Conservation (phyloP, 2,113 vertebrate genomes). For the Corapipo altera region DNA sequence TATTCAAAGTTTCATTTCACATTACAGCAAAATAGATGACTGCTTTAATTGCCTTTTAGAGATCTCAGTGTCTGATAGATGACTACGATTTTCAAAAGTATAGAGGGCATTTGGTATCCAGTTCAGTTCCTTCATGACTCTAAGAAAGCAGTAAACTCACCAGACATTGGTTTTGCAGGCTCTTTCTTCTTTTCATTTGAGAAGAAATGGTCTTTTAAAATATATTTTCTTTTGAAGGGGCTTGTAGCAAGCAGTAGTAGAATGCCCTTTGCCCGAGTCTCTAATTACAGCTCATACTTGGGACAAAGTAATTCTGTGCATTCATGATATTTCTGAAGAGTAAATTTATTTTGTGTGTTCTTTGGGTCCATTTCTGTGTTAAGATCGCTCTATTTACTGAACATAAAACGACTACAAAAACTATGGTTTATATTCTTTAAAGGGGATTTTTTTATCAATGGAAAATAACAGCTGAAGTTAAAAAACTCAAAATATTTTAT, state of each 20-base stretch:
- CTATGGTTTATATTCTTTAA: background rate
- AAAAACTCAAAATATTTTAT: background rate
- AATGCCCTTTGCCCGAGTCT: background rate
- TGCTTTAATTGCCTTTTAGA: background rate
- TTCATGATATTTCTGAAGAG: background rate
- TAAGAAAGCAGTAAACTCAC: background rate
- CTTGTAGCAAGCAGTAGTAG: background rate
- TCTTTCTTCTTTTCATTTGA: background rate
- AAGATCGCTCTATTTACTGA: background rate
- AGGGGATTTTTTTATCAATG: background rate
- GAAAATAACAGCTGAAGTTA: background rate
- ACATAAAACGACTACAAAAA: background rate
- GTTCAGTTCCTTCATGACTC: background rate
- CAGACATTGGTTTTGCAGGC: background rate
- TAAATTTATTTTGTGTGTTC: background rate
- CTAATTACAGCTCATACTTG: background rate
- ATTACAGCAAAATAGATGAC: background rate
- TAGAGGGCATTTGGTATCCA: background rate
- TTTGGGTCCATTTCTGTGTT: background rate
- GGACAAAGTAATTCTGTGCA: background rate
- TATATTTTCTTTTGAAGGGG: background rate
- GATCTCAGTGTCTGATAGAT: background rate
- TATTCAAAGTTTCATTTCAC: background rate
- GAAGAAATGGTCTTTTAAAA: background rate
- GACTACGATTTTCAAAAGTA: background rate